Evolutionary conservation across 2,113 vertebrate species (phyloP), one percentile per base, ranked within the genome.

Genomic region (Dolichotis patagonum): DNA sequence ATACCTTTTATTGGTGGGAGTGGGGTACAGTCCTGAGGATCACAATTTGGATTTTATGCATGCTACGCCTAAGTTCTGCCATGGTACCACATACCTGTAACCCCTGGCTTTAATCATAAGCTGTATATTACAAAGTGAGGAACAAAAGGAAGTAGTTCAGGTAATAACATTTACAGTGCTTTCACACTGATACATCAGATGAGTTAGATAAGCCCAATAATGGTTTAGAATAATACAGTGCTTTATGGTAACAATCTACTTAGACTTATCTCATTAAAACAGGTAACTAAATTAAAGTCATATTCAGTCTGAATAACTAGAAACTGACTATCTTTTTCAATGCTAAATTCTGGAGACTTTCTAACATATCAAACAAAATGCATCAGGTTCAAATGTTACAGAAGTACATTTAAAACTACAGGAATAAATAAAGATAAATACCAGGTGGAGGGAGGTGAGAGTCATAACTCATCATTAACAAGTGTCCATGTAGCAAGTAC

Each of bases 211-310:
- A 90, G 67, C 16, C 65, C 10, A 84, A 8, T 67, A 81, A 73
- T 56, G 12, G 75, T 87, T 92, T 54, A 94, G 3, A 60, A 67
- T 63, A 73, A 85, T 41, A 28, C 60, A 43, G 1, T 46, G 30
- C 35, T n/a, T 94, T 71, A 69, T 30, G 90, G 54, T 82, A 93
- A 94, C 7, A 86, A 85, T 95, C 28, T 24, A 84, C 16, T 75
- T 80, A 65, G 43, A 54, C 19, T 14, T 52, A 82, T 43, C 26
- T 90, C 35, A 65, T 83, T 71, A 24, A 80, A 84, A 87, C 8
- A 80, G 32, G 43, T 28, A 92, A 69, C 26, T 65, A 65, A 85
- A 56, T 52, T 52, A 52, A 52, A 91, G 32, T 71, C 26, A 91
- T 82, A 86, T 96, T 82, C 82, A 77, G 67, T 62, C 49, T 91